Evolutionary conservation across 2,797 vertebrate species (phyloP), one percentile per base, ranked within the genome.

Genomic region (Holocentrus rufus): DNA sequence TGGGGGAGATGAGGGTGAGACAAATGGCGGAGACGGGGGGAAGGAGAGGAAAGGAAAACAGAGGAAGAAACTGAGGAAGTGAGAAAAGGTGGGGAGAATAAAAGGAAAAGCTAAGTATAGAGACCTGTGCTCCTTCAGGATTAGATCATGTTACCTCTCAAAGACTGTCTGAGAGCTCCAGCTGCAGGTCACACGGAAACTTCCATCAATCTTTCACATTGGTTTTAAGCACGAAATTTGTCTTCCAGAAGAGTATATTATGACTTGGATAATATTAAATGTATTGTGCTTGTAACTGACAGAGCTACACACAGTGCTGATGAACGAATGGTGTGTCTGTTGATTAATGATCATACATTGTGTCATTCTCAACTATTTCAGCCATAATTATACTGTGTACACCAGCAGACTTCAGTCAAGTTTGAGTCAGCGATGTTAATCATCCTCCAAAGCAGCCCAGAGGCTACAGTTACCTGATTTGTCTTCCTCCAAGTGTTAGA

Each of bases 1-100:
- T 18, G 25, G 60, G 73, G 69, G 57, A 61, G 9, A 39, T 36
- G 15, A 47, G 17, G 20, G 54, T 27, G 60, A 62, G 53, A 8
- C 20, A 70, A 44, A 31, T 36, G 25, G 46, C 18, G 31, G 50
- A 46, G 71, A 58, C n/a, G 42, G 53, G 22, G 46, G 34, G 47
- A 49, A 5, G n/a, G n/a, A n/a, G n/a, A n/a, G n/a, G n/a, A n/a
- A n/a, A 46, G 30, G 71, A 65, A 34, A 34, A 36, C 39, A 52
- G 30, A 15, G 57, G 30, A 9, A 42, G 10, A 25, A 2, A 9
- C 13, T n/a, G 9, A 57, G 44, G 44, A 31, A 54, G 47, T 22
- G 31, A n/a, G 13, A 22, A 20, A 69, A 23, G 20, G 47, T 25
- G 34, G n/a, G 14, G 39, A 7, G n/a, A 18, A 42, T 11, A 56